These are phyloP conservation scores for Thaumatotibia leucotreta DNA, from an alignment of 1,140 invertebrate species.

Conservation along the genomic window DNA sequence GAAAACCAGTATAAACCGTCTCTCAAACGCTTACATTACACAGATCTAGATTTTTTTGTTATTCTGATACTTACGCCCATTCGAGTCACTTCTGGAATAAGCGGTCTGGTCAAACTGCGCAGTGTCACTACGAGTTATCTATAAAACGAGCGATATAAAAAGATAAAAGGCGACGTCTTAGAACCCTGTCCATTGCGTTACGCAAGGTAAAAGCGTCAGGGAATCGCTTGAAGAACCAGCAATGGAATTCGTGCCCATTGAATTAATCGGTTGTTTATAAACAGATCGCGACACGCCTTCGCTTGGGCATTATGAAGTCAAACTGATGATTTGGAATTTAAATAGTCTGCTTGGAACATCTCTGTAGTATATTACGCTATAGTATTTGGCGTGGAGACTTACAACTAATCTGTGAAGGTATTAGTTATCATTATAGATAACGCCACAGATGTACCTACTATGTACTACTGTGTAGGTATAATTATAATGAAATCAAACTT, in stretches of 20 bases:
- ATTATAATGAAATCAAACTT: too few relatives aligned
- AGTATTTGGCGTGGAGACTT: too few relatives aligned
- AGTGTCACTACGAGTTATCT: not conserved
- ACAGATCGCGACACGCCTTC: conserved; percentile 3
- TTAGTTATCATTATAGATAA: too few relatives aligned
- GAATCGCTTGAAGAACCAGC: not conserved
- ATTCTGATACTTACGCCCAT: not conserved
- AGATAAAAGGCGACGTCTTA: not conserved
- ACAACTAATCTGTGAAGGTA: too few relatives aligned
- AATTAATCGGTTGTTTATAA: not conserved
- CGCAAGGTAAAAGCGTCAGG: not conserved
- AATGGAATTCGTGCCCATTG: not conserved
- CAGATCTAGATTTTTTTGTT: not conserved
- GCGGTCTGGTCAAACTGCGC: not conserved
- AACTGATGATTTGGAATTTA: not conserved
- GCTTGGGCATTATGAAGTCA: not conserved
- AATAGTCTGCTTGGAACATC: not conserved
- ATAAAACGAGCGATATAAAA: conserved; percentile 2
- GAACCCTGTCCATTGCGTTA: not conserved
- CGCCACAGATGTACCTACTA: too few relatives aligned
- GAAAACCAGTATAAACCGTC: not conserved
- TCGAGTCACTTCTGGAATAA: not conserved
- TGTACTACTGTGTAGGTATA: too few relatives aligned
- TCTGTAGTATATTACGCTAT: too few relatives aligned
- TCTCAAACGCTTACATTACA: not conserved